Evolutionary conservation across 2,888 invertebrate genomes (phyloP), one percentile per base, ranked within the genome.

Genomic region (Hemistola chrysoprasaria): DNA sequence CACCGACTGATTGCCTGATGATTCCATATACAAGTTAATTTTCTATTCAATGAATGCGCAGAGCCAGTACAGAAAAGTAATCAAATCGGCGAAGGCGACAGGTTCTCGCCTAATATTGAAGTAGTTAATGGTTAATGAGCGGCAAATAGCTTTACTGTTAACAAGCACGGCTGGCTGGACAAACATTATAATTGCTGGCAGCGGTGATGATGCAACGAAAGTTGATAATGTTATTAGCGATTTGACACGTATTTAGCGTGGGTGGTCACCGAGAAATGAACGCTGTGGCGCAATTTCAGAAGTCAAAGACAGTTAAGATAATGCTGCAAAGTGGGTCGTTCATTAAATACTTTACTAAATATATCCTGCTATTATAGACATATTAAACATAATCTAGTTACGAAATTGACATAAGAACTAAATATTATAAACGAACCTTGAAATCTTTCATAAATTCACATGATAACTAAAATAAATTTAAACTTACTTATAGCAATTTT

Each of bases 191-290:
- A 80, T 77, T 74, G 69, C 68, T 65, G 63, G 54, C 59, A 66
- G 70, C 67, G 73, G 61, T 56, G 73, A 74, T 85, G 82, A 85
- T 80, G 85, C 78, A 85, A 87, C 59, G 78, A 85, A 83, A 84
- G 82, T 78, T 81, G 84, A 85, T 87, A 83, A 82, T 77, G 72
- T 71, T 74, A 76, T 79, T 78, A 80, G 75, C 80, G 71, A 78
- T 80, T 79, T 80, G 80, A 84, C 85, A 86, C 84, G 85, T 83
- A 70, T 69, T 71, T 65, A 70, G 73, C 69, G 82, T 82, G 79
- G 82, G 82, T 77, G 78, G 79, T 55, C 73, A 67, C 67, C 50
- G 63, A 67, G 70, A 72, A 76, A 73, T 71, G 73, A 69, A 67
- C 69, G 71, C 68, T 62, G 63, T 76, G 72, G 67, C 67, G 72